Percentiles rank a stretch among this genome's conserved stretches.
Conservation (phyloP, 53 echinoderm and acorn worm genomes). For the Echinarachnius parma region DNA sequence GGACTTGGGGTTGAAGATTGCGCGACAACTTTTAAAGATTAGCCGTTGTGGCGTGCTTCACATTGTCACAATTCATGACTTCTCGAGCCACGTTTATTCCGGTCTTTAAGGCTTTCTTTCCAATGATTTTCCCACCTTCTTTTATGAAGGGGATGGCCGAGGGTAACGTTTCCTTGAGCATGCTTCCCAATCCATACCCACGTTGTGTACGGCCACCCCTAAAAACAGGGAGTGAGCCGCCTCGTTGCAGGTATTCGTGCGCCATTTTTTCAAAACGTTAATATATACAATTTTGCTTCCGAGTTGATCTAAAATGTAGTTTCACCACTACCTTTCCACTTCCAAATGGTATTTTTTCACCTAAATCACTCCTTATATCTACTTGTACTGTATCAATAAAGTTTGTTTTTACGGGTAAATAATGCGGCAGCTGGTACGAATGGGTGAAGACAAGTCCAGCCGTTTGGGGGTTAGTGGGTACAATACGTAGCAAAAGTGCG, state of each 20-base stretch:
- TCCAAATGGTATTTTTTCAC: constrained; percentile 52
- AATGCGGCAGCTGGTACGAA: constrained; percentile 46
- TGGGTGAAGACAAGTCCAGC: constrained; percentile 27
- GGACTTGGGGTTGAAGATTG: background rate
- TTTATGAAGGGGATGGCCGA: constrained; percentile 59
- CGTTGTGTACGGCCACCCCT: constrained; percentile 38
- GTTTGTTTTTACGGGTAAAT: constrained; percentile 53
- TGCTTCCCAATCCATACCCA: constrained; percentile 58
- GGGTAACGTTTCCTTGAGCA: constrained; percentile 45
- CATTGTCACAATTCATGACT: constrained; percentile 32
- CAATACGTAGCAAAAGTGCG: constrained; percentile 55
- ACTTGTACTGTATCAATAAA: constrained; percentile 48
- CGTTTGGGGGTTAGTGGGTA: constrained; percentile 11
- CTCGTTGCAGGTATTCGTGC: background rate
- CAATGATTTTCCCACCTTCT: constrained; percentile 40
- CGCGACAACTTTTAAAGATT: background rate
- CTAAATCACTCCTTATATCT: constrained; percentile 63
- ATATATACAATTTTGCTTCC: background rate
- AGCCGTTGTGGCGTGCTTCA: constrained; percentile 30
- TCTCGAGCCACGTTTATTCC: constrained; percentile 42
- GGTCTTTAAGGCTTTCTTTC: constrained; percentile 45
- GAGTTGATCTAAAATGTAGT: constrained; percentile 65
- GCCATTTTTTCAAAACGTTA: background rate
- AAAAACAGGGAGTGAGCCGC: constrained; percentile 35
- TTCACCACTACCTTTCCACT: constrained; percentile 53